Percentiles rank a stretch among this genome's conserved stretches.
Evolutionary conservation across 2,797 vertebrate species (phyloP).

Genomic region (Danio jaintianensis): DNA sequence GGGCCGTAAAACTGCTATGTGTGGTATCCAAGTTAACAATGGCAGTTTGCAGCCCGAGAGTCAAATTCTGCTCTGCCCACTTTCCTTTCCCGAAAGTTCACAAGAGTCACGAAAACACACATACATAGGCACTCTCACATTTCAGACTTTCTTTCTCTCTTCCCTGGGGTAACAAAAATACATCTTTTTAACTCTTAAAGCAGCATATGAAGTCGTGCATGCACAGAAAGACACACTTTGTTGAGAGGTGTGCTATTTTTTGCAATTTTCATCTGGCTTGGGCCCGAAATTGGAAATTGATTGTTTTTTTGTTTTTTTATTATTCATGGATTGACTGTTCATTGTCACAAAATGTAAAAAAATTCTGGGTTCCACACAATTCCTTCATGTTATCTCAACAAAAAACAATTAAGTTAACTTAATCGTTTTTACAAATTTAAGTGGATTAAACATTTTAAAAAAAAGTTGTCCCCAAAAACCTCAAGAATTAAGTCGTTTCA

Average conservation of each 20-base stretch:
- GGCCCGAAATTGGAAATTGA: too few species aligned
- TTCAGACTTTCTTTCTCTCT: slow-evolving; percentile 11
- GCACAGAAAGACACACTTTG: neutral
- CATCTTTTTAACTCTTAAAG: slow-evolving; percentile 21
- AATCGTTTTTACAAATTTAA: too few species aligned
- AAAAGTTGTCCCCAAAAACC: too few species aligned
- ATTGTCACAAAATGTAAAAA: too few species aligned
- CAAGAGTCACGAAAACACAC: slow-evolving; percentile 28
- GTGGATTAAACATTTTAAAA: too few species aligned
- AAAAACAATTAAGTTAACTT: too few species aligned
- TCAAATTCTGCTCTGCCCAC: slow-evolving; percentile 85
- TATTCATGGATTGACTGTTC: too few species aligned
- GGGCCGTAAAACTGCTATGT: slow-evolving; percentile 83
- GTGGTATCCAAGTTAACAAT: slow-evolving; percentile 91
- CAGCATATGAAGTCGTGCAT: neutral
- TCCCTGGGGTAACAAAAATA: slow-evolving; percentile 13
- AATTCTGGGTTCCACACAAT: too few species aligned
- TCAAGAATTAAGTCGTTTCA: too few species aligned
- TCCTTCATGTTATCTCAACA: too few species aligned
- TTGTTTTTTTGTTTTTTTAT: too few species aligned
- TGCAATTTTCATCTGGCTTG: neutral
- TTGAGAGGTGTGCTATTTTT: neutral
- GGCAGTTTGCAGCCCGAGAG: slow-evolving; percentile 87
- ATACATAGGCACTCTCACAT: slow-evolving; percentile 21
- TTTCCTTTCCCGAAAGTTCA: slow-evolving; percentile 62